Conservation (phyloP, 2,113 vertebrate species). For the Cololabis saira region DNA sequence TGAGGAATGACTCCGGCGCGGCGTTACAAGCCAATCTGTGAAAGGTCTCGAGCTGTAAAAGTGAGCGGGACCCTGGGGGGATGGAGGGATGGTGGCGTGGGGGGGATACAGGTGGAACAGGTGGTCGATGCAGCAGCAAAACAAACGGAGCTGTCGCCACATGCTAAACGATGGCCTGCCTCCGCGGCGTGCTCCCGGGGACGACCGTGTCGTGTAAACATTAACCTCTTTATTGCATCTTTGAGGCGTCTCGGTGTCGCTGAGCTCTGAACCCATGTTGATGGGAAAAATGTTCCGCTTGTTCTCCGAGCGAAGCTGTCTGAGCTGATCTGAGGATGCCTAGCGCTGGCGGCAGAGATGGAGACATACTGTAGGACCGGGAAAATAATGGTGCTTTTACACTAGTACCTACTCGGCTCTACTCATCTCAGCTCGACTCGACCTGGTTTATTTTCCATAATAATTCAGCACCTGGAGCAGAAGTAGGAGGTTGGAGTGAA, state of each 20-base stretch:
- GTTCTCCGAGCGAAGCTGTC: neutral
- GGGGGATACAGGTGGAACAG: conserved; percentile 53
- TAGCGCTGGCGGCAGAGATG: too few species aligned
- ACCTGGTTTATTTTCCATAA: too few species aligned
- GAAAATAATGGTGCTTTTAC: neutral
- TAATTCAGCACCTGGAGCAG: too few species aligned
- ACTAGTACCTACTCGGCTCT: too few species aligned
- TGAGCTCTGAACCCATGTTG: too few species aligned
- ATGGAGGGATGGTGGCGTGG: too few species aligned
- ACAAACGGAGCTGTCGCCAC: conserved; percentile 29
- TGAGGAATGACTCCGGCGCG: conserved; percentile 26
- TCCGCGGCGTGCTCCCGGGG: conserved; percentile 20
- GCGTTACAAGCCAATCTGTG: conserved; percentile 40
- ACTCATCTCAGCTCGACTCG: too few species aligned
- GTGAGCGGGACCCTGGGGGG: conserved; percentile 46
- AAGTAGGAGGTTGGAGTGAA: too few species aligned
- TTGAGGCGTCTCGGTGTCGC: conserved; percentile 14
- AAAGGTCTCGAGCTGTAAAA: conserved; percentile 51
- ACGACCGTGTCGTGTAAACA: conserved; percentile 56
- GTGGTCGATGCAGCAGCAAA: conserved; percentile 26
- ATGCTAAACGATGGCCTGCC: conserved; percentile 30
- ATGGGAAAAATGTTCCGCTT: neutral
- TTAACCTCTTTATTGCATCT: conserved; percentile 58
- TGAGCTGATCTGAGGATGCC: too few species aligned
- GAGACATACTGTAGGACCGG: neutral